Base-by-base conservation (phyloP, 2,888 invertebrate species). In the Blera fallax region DNA sequence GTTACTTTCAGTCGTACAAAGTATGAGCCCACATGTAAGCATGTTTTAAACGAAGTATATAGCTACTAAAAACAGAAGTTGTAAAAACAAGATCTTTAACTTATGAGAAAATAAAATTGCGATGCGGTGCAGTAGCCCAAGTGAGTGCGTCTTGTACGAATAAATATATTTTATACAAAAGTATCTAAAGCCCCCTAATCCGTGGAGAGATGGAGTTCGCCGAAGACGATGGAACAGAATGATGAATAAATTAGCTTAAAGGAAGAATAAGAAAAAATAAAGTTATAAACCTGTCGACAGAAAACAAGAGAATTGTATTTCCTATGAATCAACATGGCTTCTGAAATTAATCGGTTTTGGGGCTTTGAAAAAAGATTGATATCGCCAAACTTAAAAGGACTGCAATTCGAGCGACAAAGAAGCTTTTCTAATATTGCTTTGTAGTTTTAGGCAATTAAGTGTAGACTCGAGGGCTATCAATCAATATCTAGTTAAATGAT, bases 201-300 rank as follows among this genome's bases (percentile, higher is more conserved):
- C 5, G 24, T 11, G 0, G 7, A 16, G 21, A 24, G 40, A 21
- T 16, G 24, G 8, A 40, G 29, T 27, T 37, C 18, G 27, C n/a
- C 14, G 52, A 16, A 37, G 3, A 54, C 2, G 52, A 69, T 16
- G 8, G 18, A 69, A n/a, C 16, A 16, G 16, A 29, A 40, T 43
- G 40, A 40, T 29, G 56, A 69, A 69, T 69, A 54, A 69, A 69
- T 56, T 69, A 27, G 43, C 7, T 52, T 40, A 16, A 24, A 54
- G 40, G 69, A 8, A 27, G 56, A 24, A 56, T 16, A 11, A 54
- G 32, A 14, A 16, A 60, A 56, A 32, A 50, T 34, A 24, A 37
- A 34, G 52, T n/a, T n/a, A 37, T 56, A 69, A 69, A 69, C 11
- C 24, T 54, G 54, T 56, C 69, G 10, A 11, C 27, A n/a, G 29